Evolutionary conservation across 2,113 vertebrate species (phyloP).

Genomic region (Sinocyclocheilus maitianheensis): DNA sequence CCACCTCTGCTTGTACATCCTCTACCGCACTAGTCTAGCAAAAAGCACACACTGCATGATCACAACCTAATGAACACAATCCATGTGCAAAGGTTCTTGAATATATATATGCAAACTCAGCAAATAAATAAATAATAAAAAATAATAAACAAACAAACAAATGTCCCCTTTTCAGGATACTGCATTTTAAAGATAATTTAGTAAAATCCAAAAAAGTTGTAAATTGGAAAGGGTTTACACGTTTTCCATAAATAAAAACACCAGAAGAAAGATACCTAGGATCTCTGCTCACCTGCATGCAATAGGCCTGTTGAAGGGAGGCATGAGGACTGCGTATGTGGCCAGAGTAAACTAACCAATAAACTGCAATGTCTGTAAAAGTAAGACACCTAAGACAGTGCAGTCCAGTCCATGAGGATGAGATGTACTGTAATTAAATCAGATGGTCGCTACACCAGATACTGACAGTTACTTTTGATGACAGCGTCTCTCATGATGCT

Average conservation of each 20-base stretch:
- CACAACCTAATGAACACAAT: neutral
- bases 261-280: neutral
- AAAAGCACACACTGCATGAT: neutral
- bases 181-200: too few species aligned
- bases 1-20: constrained; percentile 76
- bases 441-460: neutral
- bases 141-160: too few species aligned
- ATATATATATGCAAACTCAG: neutral
- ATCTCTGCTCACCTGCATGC: too few species aligned
- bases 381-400: neutral
- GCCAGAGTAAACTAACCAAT: neutral
- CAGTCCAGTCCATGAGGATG: neutral
- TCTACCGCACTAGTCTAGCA: constrained; percentile 76
- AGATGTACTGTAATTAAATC: too few species aligned
- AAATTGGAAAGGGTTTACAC: neutral
- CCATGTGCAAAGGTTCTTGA: neutral
- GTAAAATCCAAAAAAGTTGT: neutral
- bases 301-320: neutral
- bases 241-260: neutral
- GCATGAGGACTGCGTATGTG: neutral
- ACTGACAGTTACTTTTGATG: neutral
- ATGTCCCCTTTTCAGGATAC: too few species aligned
- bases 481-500: neutral
- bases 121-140: neutral
- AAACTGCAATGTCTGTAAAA: neutral